Conservation (phyloP, 2,797 vertebrate genomes). For the Tolypeutes matacus region DNA sequence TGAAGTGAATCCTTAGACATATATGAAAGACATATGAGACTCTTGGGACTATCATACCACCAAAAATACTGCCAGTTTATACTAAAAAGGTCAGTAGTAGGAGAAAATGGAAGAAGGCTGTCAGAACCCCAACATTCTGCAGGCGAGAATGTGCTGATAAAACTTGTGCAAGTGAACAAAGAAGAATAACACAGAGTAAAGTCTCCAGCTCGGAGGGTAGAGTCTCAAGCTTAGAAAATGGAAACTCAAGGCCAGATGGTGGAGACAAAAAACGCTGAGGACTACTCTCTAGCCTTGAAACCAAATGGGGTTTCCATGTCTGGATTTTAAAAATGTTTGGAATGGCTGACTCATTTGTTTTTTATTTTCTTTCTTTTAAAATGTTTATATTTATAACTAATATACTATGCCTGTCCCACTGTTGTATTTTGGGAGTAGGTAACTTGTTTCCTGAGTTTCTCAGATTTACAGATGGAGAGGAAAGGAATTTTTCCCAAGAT, state of each 20-base stretch:
- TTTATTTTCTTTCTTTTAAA: background rate
- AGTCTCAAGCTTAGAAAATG: background rate
- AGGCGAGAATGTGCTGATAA: background rate
- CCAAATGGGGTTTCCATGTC: background rate
- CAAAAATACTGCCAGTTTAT: background rate
- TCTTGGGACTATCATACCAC: background rate
- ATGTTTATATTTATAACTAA: background rate
- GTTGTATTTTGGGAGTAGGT: background rate
- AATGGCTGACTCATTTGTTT: background rate
- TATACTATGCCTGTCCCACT: background rate
- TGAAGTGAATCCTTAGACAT: background rate
- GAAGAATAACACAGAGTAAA: background rate
- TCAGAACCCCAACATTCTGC: background rate
- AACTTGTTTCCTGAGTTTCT: background rate
- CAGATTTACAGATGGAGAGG: background rate
- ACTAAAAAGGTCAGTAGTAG: background rate
- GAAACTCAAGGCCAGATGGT: background rate
- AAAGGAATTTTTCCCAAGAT: background rate
- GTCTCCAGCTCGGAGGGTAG: no score
- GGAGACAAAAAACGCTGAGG: background rate
- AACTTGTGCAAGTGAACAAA: background rate
- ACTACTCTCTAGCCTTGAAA: background rate
- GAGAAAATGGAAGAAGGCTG: background rate
- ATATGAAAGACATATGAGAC: background rate
- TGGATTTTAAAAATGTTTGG: background rate